phyloP scores from a whole-genome alignment of 2,113 vertebrate species.

The Daboia siamensis region DNA sequence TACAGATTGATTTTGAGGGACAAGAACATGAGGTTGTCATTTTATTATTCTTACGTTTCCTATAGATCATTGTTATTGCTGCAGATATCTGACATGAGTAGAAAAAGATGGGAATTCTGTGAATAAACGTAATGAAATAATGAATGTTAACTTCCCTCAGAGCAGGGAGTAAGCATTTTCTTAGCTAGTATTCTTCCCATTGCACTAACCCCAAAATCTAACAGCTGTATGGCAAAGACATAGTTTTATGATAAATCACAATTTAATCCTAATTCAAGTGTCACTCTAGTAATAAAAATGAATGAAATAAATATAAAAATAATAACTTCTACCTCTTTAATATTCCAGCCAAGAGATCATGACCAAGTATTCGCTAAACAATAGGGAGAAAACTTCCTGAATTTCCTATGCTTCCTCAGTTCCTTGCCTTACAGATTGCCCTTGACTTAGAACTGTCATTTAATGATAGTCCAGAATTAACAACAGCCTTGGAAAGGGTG shows the following conservation, averaged over 20 bases:
- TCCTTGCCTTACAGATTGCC: neutral
- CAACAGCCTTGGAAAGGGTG: neutral
- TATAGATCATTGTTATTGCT: neutral
- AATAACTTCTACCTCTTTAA: neutral
- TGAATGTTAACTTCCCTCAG: neutral
- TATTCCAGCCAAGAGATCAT: too few relatives aligned
- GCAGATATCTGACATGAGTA: constrained; percentile 1
- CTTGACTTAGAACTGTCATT: neutral
- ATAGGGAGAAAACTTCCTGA: too few relatives aligned
- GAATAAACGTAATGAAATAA: neutral
- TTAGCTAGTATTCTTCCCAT: neutral
- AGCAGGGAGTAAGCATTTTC: neutral
- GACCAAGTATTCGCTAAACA: neutral
- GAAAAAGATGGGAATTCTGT: neutral
- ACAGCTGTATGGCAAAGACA: rapidly evolving
- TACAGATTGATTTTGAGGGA: neutral
- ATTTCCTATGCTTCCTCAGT: neutral
- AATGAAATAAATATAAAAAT: rapidly evolving
- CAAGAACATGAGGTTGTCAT: neutral
- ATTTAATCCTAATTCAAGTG: rapidly evolving
- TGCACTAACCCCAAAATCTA: neutral
- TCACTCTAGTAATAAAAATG: rapidly evolving
- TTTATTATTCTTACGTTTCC: neutral
- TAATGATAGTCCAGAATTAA: neutral
- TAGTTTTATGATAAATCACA: rapidly evolving